Evolutionary conservation across 2,113 vertebrate genomes (phyloP), one percentile per base, ranked within the genome.

Genomic region (Pandion haliaetus): DNA sequence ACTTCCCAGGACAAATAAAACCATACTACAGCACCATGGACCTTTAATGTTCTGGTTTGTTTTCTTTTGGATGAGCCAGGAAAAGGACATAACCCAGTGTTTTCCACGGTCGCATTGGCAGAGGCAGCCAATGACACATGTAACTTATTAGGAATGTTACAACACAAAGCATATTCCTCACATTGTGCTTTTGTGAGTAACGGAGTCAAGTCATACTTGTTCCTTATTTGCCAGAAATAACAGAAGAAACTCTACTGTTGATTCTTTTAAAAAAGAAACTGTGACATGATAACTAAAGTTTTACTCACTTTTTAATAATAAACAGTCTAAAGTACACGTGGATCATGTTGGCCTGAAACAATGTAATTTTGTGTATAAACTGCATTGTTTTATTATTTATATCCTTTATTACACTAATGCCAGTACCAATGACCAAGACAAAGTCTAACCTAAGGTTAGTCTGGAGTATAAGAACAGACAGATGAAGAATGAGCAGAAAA

Each of bases 161-260:
- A 47, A 34, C 0, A 0, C 9, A 14, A 34, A 49, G 23, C 0
- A 0, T 59, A 78, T 78, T 59, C 12, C 65, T 92, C 47, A 54
- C 2, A 4, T 59, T 81, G 17, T 57, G 44, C 10, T 91, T 90
- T 82, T 79, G 28, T 31, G 31, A 44, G n/a, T 44, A 14, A 69
- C 31, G 31, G 18, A 91, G 34, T 42, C 49, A 62, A 92, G 65
- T 58, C 69, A 54, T 29, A 57, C 11, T 80, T 28, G 26, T 21
- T 95, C 58, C 16, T 32, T 47, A n/a, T 73, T 79, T 85, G n/a
- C 54, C 66, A 96, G 54, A 89, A 97, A 89, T 59, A 93, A 77
- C 28, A 89, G 61, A 44, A 71, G 24, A 81, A 71, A 45, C 32
- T 63, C 38, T 44, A 34, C 2, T 61, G 49, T 34, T 72, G 40